Base-by-base conservation (phyloP, 1,140 invertebrate genomes). In the Phenacoccus solenopsis region DNA sequence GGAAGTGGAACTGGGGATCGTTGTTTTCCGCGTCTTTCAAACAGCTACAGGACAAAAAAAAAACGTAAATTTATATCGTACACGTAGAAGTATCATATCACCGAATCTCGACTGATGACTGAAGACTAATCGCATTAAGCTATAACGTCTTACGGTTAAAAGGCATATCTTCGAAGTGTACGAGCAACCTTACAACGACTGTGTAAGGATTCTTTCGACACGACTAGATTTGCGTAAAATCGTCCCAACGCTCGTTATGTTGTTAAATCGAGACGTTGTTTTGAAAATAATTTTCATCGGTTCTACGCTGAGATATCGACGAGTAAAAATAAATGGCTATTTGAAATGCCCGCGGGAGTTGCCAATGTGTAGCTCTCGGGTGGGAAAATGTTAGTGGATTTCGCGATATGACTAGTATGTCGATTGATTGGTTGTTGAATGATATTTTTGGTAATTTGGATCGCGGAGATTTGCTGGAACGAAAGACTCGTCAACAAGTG, bases 1-100 rank as follows among this genome's bases (percentile, higher is more conserved):
- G 88, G 74, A 98, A 86, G 70, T 90, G 80, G 78, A 97, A 96
- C 72, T 89, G 85, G 1, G 89, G 87, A 77, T 97, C 92, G 74
- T 84, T 85, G 79, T 96, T 96, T 74, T 94, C 88, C 21, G 88
- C 85, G 74, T 87, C 80, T 76, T 87, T 88, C 1, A 96, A 81
- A 74, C 89, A 89, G 73, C 94, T 96, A 82, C 16, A 86, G 13
- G 20, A 49, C 38, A 49, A 49, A 49, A 49, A 16, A 49, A 16
- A 10, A n/a, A 49, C 20, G 4, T 49, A 49, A 49, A 13, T 32
- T 7, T 13, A 32, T 32, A 32, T 32, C 20, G 13, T 49, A 3
- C 16, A 10, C 5, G 5, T 49, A n/a, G 5, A 49, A 32, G 5
- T 32, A n/a, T n/a, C n/a, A n/a, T n/a, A n/a, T n/a, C n/a, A n/a